phyloP scores from a whole-genome alignment of 2,888 invertebrate species.

The Orthosia gracilis region DNA sequence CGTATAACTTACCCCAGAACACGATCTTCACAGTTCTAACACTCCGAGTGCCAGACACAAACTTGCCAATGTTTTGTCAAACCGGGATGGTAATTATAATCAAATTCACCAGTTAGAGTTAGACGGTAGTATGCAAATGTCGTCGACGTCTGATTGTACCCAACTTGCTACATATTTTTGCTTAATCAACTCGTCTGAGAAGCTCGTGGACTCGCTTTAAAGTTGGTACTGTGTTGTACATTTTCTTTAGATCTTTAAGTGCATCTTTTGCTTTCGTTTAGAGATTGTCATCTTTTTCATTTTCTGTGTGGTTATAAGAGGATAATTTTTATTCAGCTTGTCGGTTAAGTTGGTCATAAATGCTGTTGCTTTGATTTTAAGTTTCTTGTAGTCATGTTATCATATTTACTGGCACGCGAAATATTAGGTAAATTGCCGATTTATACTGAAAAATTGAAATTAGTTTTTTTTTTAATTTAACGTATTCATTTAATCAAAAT shows the following conservation, averaged over 20 bases:
- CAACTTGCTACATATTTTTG: constrained; percentile 67
- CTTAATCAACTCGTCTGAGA: constrained; percentile 56
- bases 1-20: constrained; percentile 16
- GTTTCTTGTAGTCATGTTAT: neutral
- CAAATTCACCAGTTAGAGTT: constrained; percentile 66
- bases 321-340: neutral
- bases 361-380: neutral
- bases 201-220: constrained; percentile 22
- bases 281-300: constrained; percentile 4
- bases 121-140: constrained; percentile 71
- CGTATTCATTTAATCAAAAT: no score
- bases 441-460: no score
- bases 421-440: no score
- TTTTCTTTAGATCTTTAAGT: constrained; percentile 21
- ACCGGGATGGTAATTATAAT: constrained; percentile 73
- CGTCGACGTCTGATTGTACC: constrained; percentile 54
- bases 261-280: constrained; percentile 19
- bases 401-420: neutral
- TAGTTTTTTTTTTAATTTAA: no score
- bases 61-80: constrained; percentile 58
- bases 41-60: constrained; percentile 24
- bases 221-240: constrained; percentile 23
- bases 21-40: neutral
- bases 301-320: neutral
- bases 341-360: neutral